Base-by-base conservation (phyloP, 2,888 invertebrate species). In the Torymus texanus region DNA sequence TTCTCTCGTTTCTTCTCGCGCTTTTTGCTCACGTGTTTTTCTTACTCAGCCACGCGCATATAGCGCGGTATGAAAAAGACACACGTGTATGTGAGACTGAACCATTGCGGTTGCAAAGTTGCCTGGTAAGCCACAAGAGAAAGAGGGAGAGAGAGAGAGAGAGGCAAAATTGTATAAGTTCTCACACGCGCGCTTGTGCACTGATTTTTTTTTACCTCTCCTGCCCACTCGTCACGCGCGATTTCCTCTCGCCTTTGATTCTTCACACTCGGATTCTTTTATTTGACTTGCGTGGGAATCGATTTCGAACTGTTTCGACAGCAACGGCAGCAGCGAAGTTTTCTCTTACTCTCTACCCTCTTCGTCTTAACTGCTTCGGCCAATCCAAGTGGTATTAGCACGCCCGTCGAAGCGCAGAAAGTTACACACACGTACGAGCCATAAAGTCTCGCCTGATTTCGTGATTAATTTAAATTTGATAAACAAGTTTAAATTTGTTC, bases 261-360 rank as follows among this genome's bases (percentile, higher is more conserved):
- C 58, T 50, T 62, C 56, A n/a, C 66, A 58, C 58, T 50, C 29
- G 74, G 66, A 8, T 74, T 58, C 58, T 74, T 71, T 59, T 50
- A 68, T 66, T 66, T 66, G 2, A 66, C 56, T 58, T 13, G 18
- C 29, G 59, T 3, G 1, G 56, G 18, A 70, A 70, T 70, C 70
- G 70, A 70, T 70, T 58, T 70, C 41, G 10, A 70, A 58, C 21
- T 13, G 41, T 1, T 8, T 3, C 55, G 50, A 50, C 41, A 8
- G 41, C 41, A 8, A 8, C 41, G 41, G 41, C 8, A 8, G 41
- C 8, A 41, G 41, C 41, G 41, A 41, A 41, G 41, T 41, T 41
- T 41, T 41, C 41, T 41, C 41, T 41, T 41, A 63, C 14, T 11
- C 53, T 66, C 53, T 53, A 14, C 18, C 18, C 51, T 1, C 8